These are phyloP conservation scores for Drosophila melanica DNA, from an alignment of 1,140 invertebrate genomes.

Conservation along the genomic window DNA sequence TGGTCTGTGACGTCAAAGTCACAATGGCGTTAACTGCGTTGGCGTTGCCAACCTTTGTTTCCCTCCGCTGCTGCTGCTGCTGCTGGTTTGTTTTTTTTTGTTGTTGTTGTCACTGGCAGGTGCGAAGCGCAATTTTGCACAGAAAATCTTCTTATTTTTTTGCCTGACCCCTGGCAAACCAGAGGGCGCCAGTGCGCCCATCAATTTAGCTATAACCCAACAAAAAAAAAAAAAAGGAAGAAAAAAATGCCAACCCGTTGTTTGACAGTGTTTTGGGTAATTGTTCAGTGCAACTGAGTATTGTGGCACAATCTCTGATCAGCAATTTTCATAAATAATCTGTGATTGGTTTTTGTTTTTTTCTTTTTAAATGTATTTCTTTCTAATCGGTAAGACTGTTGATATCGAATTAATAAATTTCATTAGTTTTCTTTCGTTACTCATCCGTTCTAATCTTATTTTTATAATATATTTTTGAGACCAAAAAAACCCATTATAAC, in stretches of 20 bases:
- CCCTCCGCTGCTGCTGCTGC: neutral
- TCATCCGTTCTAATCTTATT: too few species aligned
- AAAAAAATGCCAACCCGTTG: neutral
- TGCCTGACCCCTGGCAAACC: neutral
- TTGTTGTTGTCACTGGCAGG: slow-evolving; percentile 21
- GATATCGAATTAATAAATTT: too few species aligned
- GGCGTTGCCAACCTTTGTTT: slow-evolving; percentile 16
- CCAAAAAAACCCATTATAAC: too few species aligned
- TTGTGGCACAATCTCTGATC: too few species aligned
- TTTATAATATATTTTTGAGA: too few species aligned
- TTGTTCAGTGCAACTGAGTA: neutral
- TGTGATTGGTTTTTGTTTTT: too few species aligned
- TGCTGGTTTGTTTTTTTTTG: neutral
- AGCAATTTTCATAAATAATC: too few species aligned
- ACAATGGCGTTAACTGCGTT: slow-evolving; percentile 51
- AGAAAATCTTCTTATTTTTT: neutral
- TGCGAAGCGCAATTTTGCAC: slow-evolving; percentile 18
- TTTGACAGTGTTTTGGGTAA: neutral
- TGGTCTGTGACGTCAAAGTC: slow-evolving; percentile 60
- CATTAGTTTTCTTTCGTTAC: too few species aligned
- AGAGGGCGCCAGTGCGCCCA: slow-evolving; percentile 11
- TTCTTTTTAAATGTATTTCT: neutral
- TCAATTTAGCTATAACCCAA: slow-evolving; percentile 1
- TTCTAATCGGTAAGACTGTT: neutral
- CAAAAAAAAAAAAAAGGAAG: neutral